Evolutionary conservation across 2,113 vertebrate species (phyloP).

Genomic region (Pituophis catenifer): DNA sequence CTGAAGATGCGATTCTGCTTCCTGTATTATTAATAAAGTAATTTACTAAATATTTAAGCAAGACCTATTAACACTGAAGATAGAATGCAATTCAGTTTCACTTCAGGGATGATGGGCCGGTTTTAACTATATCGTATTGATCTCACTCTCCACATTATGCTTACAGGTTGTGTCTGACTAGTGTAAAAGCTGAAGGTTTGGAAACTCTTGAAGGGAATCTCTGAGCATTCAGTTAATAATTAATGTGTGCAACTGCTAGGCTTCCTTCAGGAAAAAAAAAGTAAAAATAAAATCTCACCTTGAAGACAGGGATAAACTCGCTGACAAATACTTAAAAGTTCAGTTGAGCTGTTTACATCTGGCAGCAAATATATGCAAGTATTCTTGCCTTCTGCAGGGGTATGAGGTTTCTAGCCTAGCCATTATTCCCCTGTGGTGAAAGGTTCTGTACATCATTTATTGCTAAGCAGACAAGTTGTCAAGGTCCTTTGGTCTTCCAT

Average conservation of each 20-base stretch:
- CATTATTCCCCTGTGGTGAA: neutral
- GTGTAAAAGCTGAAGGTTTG: neutral
- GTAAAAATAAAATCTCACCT: neutral
- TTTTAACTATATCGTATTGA: neutral
- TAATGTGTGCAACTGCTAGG: neutral
- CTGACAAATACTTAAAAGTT: neutral
- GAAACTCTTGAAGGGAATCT: neutral
- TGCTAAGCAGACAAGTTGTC: too few species aligned
- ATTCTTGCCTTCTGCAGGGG: neutral
- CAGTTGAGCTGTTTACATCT: neutral
- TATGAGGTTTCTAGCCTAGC: neutral
- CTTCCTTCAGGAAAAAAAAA: neutral
- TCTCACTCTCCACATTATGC: neutral
- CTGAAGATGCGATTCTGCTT: neutral
- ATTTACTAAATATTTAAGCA: neutral
- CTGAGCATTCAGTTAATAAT: neutral
- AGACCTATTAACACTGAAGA: neutral
- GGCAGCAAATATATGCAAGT: neutral
- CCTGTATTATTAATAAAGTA: neutral
- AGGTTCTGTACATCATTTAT: neutral
- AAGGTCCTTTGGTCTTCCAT: neutral
- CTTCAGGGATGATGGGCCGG: neutral
- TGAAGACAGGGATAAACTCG: neutral
- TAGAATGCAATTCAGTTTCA: neutral
- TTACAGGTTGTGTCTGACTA: neutral